Evolutionary conservation across 2,113 vertebrate genomes (phyloP), one percentile per base, ranked within the genome.

Genomic region (Romanogobio albipinnatus): DNA sequence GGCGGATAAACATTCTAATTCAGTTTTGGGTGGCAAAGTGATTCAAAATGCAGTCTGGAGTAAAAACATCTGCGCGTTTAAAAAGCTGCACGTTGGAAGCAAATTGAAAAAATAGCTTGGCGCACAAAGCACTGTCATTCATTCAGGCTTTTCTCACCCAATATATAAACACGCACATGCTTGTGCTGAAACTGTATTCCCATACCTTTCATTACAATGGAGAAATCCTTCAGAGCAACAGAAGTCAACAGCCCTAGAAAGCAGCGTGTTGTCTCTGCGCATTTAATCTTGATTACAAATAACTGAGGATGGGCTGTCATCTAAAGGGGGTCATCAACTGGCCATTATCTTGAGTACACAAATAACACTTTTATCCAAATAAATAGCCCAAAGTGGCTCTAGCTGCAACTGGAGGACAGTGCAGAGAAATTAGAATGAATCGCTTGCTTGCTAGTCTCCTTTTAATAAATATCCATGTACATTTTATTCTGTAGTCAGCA

Each of bases 1-100:
- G 68, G 80, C 9, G 64, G 73, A 79, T 70, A 79, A 71, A 73
- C 62, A 68, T 36, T 49, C 47, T 85, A 79, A 85, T 87, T 82
- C 66, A 49, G 58, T 61, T 82, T 78, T 64, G 66, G 59, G 47
- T 66, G 66, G 49, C 82, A 77, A n/a, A 81, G 49, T 66, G 68
- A 59, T 66, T 64, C 29, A 11, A 76, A 74, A 81, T 22, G n/a
- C 77, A 62, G 29, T 19, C 61, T 59, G 59, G 59, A 84, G 29
- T 74, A 64, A 47, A 82, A 85, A 68, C 66, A 73, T 39, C 49
- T 68, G 36, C n/a, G 9, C 33, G 33, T 59, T 85, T 70, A 26
- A 84, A 78, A 11, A 56, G 62, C 70, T 56, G 47, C 47, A 76
- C 15, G n/a, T 61, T 84, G 19, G 73, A 64, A 53, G 33, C 17